Evolutionary conservation across 2,888 invertebrate species (phyloP), one percentile per base, ranked within the genome.

Genomic region (Rotaria magnacalcarata): DNA sequence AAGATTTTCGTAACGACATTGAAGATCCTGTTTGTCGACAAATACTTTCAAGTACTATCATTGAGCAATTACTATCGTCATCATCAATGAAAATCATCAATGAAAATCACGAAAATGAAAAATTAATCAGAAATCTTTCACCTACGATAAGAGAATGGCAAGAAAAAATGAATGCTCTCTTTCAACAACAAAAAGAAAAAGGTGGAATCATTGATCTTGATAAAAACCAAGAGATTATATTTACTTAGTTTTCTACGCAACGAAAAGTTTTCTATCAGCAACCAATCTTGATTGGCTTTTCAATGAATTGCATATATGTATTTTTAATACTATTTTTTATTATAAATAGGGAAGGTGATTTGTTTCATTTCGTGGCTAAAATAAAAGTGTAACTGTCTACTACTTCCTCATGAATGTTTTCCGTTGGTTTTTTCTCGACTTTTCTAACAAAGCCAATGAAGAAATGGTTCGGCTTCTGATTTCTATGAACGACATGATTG

Each of bases 1-100:
- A 19, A 47, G 80, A 47, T 80, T 80, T 80, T 80, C 80, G 43
- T n/a, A 43, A 80, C 24, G 47, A 80, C 47, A 47, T 80, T n/a
- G 80, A 80, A 80, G 80, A 47, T 47, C 80, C 80, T 47, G 80
- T 80, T n/a, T 80, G 80, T 80, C 80, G 80, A 80, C 80, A 80
- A 80, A 80, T 80, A 47, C 47, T 80, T 80, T 47, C 80, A 24
- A 67, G 19, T 67, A 34, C 34, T 34, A 19, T 67, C 34, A 67
- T 67, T 19, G 67, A 67, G 34, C 67, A 67, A 19, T 34, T 67
- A 67, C 19, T 19, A 24, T 24, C 24, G 24, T 56, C 56, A 56
- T 21, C 21, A 3, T 8, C 16, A 19, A 34, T 34, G 16, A 16
- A 34, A 27, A 4, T 0, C 4, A 8, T 19, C 2, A 67, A 67